A percentile compares a stretch with the other conserved stretches of the same genome.
These are phyloP conservation scores for Staurois parvus DNA, from an alignment of 2,797 vertebrate genomes.

Conservation along the genomic window DNA sequence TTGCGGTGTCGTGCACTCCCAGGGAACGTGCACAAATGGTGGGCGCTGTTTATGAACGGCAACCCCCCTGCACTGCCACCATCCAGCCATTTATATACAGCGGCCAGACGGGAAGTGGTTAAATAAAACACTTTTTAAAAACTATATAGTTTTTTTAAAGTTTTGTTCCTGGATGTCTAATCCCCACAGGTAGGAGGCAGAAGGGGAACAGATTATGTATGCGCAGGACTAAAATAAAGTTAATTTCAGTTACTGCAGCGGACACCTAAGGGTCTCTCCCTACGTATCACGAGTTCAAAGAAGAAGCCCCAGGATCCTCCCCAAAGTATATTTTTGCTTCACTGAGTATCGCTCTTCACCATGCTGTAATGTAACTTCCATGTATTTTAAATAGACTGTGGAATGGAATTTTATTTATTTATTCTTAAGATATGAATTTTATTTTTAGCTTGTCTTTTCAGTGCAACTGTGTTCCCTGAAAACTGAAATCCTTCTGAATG, in stretches of 20 bases:
- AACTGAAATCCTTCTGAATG: background rate
- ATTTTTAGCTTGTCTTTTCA: slow-evolving; percentile 13
- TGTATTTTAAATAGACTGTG: slow-evolving; percentile 1
- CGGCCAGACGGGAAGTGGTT: no score
- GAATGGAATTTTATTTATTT: slow-evolving; percentile 26
- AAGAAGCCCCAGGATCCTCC: background rate
- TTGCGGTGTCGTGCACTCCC: no score
- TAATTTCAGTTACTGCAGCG: background rate
- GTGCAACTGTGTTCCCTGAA: background rate
- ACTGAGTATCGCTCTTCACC: background rate
- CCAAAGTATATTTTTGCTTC: slow-evolving; percentile 27
- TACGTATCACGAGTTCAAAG: background rate
- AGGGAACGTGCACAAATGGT: no score
- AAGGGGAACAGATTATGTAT: no score
- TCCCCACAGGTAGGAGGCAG: no score
- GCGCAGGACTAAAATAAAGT: background rate
- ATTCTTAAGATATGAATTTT: background rate
- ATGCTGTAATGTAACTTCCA: slow-evolving; percentile 38
- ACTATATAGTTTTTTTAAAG: no score
- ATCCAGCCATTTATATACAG: no score
- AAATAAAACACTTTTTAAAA: no score
- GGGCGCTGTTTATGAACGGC: no score
- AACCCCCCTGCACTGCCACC: no score
- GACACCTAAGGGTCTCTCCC: background rate
- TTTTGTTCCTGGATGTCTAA: no score